Percentiles rank a stretch among this genome's conserved stretches.
Conservation (phyloP, 1,140 invertebrate genomes). For the Centruroides sculpturatus region DNA sequence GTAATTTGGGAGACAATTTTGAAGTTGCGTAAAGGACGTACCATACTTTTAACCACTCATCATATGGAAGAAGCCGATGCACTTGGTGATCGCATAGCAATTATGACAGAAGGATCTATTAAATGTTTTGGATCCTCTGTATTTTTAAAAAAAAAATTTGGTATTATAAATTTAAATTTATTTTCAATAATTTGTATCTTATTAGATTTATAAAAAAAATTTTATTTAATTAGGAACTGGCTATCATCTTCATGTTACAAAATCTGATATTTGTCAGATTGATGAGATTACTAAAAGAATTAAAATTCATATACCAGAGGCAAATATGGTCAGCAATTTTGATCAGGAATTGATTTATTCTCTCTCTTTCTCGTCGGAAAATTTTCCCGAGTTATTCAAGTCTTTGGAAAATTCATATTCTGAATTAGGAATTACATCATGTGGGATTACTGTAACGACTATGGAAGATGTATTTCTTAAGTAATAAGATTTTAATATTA, state of each 20-base stretch:
- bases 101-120: constrained; percentile 38
- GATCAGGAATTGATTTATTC: constrained; percentile 38
- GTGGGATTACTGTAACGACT: constrained; percentile 63
- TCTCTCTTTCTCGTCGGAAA: constrained; percentile 35
- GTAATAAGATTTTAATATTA: constrained; percentile 20
- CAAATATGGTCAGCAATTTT: constrained; percentile 7
- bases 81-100: constrained; percentile 40
- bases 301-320: constrained; percentile 7
- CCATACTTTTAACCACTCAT: constrained; percentile 86
- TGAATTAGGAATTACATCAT: constrained; percentile 49
- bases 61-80: constrained; percentile 95
- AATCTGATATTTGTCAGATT: constrained; percentile 8
- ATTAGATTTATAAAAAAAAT: background rate
- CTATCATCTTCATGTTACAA: constrained; percentile 19
- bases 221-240: constrained; percentile 17
- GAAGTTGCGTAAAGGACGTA: constrained; percentile 31
- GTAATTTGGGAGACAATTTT: constrained; percentile 43
- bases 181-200: background rate
- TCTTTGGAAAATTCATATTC: constrained; percentile 43
- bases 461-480: constrained; percentile 76
- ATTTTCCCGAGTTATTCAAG: constrained; percentile 44
- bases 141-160: constrained; percentile 38
- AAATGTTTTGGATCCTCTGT: constrained; percentile 36
- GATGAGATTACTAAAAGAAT: constrained; percentile 1
- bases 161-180: constrained; percentile 16